These are phyloP conservation scores for Pentamera pediparva DNA, from an alignment of 53 echinoderm and acorn worm species.

Conservation along the genomic window DNA sequence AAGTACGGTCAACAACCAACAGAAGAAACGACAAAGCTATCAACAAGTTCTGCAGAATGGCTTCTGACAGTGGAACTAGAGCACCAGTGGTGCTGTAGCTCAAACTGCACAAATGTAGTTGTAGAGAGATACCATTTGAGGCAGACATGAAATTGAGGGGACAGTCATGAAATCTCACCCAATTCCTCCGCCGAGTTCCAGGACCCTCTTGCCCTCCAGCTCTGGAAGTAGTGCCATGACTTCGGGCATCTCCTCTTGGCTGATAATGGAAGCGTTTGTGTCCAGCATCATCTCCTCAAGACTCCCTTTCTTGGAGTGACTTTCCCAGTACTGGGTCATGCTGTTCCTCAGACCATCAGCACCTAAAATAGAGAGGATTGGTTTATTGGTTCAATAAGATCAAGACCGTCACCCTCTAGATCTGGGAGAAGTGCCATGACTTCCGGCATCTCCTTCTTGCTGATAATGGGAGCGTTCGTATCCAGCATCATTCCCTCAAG, in stretches of 20 bases:
- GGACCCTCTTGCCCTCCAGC: slow-evolving; percentile 67
- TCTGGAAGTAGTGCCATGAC: slow-evolving; percentile 73
- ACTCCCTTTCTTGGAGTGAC: slow-evolving; percentile 61
- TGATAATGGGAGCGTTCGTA: slow-evolving; percentile 50
- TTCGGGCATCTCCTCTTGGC: slow-evolving; percentile 62
- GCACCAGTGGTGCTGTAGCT: no score
- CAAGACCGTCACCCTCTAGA: slow-evolving; percentile 62
- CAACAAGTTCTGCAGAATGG: no score
- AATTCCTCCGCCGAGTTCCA: slow-evolving; percentile 90
- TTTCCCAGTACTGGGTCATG: slow-evolving; percentile 78
- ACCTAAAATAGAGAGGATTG: no score
- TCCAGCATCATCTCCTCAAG: slow-evolving; percentile 97
- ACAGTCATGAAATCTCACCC: no score
- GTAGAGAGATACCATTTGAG: no score
- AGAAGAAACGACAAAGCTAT: no score
- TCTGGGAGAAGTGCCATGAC: slow-evolving; percentile 73
- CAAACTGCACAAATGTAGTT: no score
- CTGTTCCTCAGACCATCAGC: no score
- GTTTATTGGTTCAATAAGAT: no score
- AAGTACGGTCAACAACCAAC: no score
- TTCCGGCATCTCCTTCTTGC: slow-evolving; percentile 62
- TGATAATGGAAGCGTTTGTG: slow-evolving; percentile 50
- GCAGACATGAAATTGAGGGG: no score
- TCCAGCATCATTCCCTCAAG: slow-evolving; percentile 96
- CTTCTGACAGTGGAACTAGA: no score